Evolutionary conservation across 2,113 vertebrate genomes (phyloP).

Genomic region (Rhinoptilus africanus): DNA sequence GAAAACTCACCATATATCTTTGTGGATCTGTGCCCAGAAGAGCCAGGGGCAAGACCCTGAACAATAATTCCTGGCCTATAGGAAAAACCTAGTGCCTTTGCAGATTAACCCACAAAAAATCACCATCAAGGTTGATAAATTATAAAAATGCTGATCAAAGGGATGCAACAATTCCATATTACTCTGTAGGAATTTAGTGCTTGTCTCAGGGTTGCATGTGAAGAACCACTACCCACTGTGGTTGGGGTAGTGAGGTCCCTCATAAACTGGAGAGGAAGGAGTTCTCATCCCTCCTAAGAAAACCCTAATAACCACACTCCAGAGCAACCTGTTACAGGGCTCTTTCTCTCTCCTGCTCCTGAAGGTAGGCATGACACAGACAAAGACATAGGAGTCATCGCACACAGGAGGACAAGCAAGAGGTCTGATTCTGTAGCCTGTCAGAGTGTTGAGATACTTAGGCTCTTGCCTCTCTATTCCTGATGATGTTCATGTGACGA

Average conservation of each 20-base stretch:
- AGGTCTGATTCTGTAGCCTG: background rate
- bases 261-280: background rate
- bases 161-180: background rate
- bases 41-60: background rate
- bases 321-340: background rate
- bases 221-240: background rate
- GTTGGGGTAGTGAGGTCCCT: background rate
- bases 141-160: background rate
- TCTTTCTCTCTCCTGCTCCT: background rate
- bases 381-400: background rate
- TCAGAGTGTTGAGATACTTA: background rate
- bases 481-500: background rate
- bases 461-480: background rate
- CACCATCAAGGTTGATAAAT: background rate
- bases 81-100: background rate
- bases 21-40: background rate
- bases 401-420: background rate
- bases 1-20: background rate
- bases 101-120: background rate
- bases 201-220: background rate
- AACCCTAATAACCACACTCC: background rate
- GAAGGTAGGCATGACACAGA: background rate
- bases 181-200: background rate
- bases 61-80: background rate
- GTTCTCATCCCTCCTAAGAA: background rate